A percentile compares a stretch with the other conserved stretches of the same genome.
Evolutionary conservation across 2,797 vertebrate species (phyloP).

Genomic region (Tokudaia tokunoshimensis): DNA sequence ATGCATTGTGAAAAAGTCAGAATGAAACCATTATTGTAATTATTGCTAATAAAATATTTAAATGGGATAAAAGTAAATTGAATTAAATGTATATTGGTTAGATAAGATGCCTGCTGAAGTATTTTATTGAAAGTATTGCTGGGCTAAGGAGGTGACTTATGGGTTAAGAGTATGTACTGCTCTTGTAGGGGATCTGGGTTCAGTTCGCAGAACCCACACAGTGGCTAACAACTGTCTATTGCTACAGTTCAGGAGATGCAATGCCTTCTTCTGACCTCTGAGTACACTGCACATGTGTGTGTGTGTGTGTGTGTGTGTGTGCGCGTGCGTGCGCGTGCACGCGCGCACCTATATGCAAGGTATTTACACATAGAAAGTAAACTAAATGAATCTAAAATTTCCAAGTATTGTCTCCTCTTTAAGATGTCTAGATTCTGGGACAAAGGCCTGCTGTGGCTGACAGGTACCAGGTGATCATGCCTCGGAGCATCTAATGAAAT

Average conservation of each 20-base stretch:
- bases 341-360: background rate
- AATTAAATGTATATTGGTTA: background rate
- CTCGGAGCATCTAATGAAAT: background rate
- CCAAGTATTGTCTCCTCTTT: background rate
- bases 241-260: background rate
- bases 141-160: background rate
- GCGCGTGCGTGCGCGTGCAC: background rate
- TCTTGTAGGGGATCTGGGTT: background rate
- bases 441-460: background rate
- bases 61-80: background rate
- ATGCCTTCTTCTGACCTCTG: background rate
- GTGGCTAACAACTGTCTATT: background rate
- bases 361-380: background rate
- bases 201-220: background rate
- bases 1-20: background rate
- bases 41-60: background rate
- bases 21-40: background rate
- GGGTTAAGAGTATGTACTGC: background rate
- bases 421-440: background rate
- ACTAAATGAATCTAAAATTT: background rate
- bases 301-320: background rate
- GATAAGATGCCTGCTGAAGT: background rate
- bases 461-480: background rate
- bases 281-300: background rate
- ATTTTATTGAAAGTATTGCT: background rate